Evolutionary conservation across 2,888 invertebrate genomes (phyloP), one percentile per base, ranked within the genome.

Genomic region (Polylopha cassiicola): DNA sequence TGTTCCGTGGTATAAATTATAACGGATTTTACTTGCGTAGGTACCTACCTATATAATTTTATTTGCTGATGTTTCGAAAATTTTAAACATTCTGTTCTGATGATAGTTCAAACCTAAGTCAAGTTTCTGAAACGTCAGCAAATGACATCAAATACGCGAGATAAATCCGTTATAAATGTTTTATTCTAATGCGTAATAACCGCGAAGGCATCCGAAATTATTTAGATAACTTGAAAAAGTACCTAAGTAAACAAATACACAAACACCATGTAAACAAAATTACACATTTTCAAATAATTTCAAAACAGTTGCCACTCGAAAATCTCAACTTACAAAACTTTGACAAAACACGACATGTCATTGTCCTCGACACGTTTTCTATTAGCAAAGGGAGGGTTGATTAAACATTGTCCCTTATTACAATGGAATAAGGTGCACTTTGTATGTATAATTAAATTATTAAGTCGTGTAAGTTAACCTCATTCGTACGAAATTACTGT

Each of bases 401-500:
- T 46, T 51, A 21, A 15, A 22, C 24, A 26, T 9, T 37, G 30
- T 26, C 46, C 42, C 42, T 52, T 64, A 60, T 55, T 36, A 15
- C 37, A 31, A 32, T 7, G 44, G 3, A 3, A 42, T 55, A 61
- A 48, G 46, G 55, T 51, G 43, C 28, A 53, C 28, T 55, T 53
- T 58, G 36, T 33, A 15, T 30, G 44, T 26, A 36, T 37, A 39
- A 32, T 55, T 43, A 37, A 48, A 54, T 47, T 49, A 58, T 59
- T 55, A 54, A 66, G 62, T 69, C 56, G 70, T 71, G 68, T 73
- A 66, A 61, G 57, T 53, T 54, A 66, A 71, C 67, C 69, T 71
- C 68, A 68, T 69, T 73, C 63, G 65, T 61, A 62, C 63, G 48
- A 71, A 73, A 75, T 76, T 73, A 57, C 69, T 41, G 68, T 59